phyloP scores from a whole-genome alignment of 1,140 invertebrate genomes.

The Saccostrea echinata region DNA sequence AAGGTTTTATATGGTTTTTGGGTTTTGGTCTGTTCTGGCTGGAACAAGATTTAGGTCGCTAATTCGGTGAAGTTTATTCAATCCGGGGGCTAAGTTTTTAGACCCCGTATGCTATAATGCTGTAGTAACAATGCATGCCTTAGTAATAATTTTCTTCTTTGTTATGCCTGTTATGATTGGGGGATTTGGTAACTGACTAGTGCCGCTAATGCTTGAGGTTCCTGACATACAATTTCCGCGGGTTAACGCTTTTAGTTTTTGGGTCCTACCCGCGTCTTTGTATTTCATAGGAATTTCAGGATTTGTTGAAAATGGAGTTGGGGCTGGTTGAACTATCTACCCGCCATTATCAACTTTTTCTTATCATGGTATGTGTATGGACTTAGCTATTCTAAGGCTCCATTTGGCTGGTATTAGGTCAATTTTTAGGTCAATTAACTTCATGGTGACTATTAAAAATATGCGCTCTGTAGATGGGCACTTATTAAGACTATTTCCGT shows the following conservation, averaged over 20 bases:
- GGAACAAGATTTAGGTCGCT: constrained; percentile 84
- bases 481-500: constrained; percentile 83
- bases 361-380: constrained; percentile 83
- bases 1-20: constrained; percentile 87
- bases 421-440: constrained; percentile 86
- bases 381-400: constrained; percentile 86
- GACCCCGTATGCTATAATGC: constrained; percentile 88
- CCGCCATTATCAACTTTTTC: constrained; percentile 84
- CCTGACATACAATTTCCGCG: constrained; percentile 89
- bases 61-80: constrained; percentile 86
- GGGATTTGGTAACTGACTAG: constrained; percentile 89
- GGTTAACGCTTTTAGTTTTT: constrained; percentile 90
- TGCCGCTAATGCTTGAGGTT: constrained; percentile 86
- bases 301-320: constrained; percentile 84
- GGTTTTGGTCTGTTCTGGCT: constrained; percentile 85
- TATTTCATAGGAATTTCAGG: constrained; percentile 83
- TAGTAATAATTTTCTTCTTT: constrained; percentile 91
- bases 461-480: constrained; percentile 77
- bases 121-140: constrained; percentile 87
- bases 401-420: constrained; percentile 86
- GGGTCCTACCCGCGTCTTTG: constrained; percentile 85
- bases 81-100: constrained; percentile 83
- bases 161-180: constrained; percentile 89
- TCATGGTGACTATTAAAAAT: constrained; percentile 81
- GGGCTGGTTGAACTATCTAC: constrained; percentile 85